These are phyloP conservation scores for Rhagoletis zephyria DNA, from an alignment of 1,140 invertebrate species.

Conservation along the genomic window DNA sequence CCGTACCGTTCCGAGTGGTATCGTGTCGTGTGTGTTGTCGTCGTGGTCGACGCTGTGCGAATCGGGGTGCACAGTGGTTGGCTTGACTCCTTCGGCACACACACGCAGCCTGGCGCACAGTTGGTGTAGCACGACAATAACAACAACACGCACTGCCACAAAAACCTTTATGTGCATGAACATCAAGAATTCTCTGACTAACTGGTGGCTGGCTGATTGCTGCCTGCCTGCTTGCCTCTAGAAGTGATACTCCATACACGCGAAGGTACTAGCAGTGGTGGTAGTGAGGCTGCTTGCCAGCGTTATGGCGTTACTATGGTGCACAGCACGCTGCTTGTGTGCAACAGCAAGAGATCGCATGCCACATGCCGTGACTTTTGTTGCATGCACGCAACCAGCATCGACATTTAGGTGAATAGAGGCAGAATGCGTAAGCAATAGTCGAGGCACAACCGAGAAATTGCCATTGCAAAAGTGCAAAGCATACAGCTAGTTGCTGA, in stretches of 20 bases:
- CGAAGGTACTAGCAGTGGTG: neutral
- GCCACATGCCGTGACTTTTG: conserved; percentile 44
- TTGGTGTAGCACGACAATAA: conserved; percentile 3
- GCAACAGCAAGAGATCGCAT: conserved; percentile 47
- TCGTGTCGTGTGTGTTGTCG: conserved; percentile 46
- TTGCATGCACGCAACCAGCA: neutral
- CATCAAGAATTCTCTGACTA: neutral
- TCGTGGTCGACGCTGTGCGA: conserved; percentile 37
- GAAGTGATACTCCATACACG: neutral
- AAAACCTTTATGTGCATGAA: neutral
- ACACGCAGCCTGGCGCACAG: neutral
- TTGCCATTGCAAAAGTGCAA: neutral
- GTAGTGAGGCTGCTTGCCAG: neutral
- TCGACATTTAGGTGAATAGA: neutral
- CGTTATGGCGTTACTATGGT: neutral
- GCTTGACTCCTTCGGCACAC: conserved; percentile 39
- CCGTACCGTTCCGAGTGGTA: conserved; percentile 36
- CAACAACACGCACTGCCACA: neutral
- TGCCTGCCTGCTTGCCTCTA: neutral
- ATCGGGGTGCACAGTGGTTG: conserved; percentile 49
- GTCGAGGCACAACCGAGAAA: neutral
- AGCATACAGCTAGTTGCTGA: neutral
- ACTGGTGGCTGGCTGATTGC: conserved; percentile 8
- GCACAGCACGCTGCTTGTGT: neutral
- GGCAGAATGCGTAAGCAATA: neutral